phyloP scores from a whole-genome alignment of 2,113 vertebrate species.

The Dipodomys stephensi region DNA sequence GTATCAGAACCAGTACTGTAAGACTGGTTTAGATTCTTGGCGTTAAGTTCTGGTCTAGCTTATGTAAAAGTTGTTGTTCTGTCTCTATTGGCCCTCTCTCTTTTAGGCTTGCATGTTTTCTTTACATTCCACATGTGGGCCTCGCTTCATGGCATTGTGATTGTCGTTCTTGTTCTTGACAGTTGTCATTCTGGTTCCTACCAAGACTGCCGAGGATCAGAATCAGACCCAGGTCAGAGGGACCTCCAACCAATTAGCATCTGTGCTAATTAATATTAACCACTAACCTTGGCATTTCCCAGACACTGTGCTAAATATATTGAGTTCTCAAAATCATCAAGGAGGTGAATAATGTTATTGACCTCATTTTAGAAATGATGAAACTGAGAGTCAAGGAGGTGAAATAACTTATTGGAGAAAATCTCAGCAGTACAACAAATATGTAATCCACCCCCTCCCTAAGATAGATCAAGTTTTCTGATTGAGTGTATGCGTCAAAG shows the following conservation, averaged over 20 bases:
- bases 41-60: not conserved
- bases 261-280: not conserved
- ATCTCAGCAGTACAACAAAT: not conserved
- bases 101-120: not conserved
- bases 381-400: not conserved
- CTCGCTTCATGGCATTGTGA: not conserved
- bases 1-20: not conserved
- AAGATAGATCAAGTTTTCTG: not conserved
- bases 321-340: not conserved
- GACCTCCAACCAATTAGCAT: not conserved
- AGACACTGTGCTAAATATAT: not conserved
- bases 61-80: not conserved
- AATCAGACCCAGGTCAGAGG: not conserved
- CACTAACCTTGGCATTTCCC: not conserved
- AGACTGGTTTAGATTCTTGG: not conserved
- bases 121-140: not conserved
- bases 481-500: not conserved
- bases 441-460: not conserved
- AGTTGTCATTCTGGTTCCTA: not conserved
- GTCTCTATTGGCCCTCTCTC: not conserved
- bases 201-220: not conserved
- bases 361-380: not conserved
- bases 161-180: not conserved
- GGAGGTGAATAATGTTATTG: not conserved
- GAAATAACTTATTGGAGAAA: not conserved